phyloP scores from a whole-genome alignment of 1,140 invertebrate species.

The Probaryconus sp. region DNA sequence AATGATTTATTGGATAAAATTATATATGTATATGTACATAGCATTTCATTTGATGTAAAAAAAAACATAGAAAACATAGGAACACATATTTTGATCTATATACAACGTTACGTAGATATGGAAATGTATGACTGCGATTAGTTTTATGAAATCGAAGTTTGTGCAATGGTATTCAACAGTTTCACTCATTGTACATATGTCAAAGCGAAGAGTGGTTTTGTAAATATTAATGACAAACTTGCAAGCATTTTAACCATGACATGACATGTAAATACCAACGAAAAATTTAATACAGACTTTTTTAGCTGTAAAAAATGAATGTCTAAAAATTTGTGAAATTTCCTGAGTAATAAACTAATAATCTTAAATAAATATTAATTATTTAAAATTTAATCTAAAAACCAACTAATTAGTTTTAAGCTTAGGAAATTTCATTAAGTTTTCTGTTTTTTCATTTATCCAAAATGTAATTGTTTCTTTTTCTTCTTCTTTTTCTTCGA shows the following conservation, averaged over 20 bases:
- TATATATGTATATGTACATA: conserved; percentile 49
- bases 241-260: conserved; percentile 37
- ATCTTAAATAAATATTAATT: too few relatives aligned
- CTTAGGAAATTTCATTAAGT: too few relatives aligned
- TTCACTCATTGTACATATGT: not conserved
- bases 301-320: conserved; percentile 12
- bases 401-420: not conserved
- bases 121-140: not conserved
- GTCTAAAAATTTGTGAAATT: too few relatives aligned
- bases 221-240: conserved; percentile 41
- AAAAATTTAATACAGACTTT: conserved; percentile 29
- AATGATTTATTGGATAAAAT: conserved; percentile 35
- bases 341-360: too few relatives aligned
- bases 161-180: conserved; percentile 13
- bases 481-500: conserved; percentile 9
- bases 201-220: conserved; percentile 3
- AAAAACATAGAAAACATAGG: not conserved
- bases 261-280: conserved; percentile 50
- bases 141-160: not conserved
- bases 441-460: not conserved
- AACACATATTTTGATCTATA: conserved; percentile 18
- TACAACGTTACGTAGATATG: conserved; percentile 9
- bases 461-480: not conserved
- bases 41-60: conserved; percentile 16
- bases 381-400: too few relatives aligned